Evolutionary conservation across 2,797 vertebrate species (phyloP).

Genomic region (Avahi laniger): DNA sequence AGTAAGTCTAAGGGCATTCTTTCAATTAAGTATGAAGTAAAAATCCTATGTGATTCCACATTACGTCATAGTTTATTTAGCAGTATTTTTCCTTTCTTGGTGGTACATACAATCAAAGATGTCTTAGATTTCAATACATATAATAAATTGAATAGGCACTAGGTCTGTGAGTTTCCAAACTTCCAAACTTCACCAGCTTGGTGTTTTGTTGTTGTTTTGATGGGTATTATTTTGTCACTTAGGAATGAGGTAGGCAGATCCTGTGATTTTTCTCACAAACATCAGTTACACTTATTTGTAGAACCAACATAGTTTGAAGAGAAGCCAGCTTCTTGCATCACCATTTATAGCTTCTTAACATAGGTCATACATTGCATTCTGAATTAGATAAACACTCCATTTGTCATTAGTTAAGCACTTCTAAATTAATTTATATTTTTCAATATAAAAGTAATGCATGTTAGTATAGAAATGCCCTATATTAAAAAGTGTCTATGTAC

Average conservation of each 20-base stretch:
- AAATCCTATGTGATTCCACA: neutral
- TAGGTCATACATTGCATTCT: neutral
- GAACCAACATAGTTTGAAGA: neutral
- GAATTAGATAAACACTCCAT: neutral
- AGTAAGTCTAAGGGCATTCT: neutral
- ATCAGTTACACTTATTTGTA: neutral
- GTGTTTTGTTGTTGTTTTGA: neutral
- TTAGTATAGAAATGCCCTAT: neutral
- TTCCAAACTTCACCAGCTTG: neutral
- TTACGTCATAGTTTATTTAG: neutral
- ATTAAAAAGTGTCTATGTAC: neutral
- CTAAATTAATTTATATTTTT: neutral
- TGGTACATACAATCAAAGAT: neutral
- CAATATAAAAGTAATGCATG: neutral
- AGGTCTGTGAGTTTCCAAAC: neutral
- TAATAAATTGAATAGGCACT: neutral
- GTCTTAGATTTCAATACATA: neutral
- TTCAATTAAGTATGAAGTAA: neutral
- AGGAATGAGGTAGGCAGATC: conserved; percentile 10
- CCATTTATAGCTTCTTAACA: neutral
- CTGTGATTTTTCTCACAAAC: conserved; percentile 10
- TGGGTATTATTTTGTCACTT: neutral
- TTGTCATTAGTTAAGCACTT: neutral
- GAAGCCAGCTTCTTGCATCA: neutral
- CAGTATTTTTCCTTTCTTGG: neutral